Evolutionary conservation across 2,888 invertebrate genomes (phyloP).

Genomic region (Coenonympha arcania): DNA sequence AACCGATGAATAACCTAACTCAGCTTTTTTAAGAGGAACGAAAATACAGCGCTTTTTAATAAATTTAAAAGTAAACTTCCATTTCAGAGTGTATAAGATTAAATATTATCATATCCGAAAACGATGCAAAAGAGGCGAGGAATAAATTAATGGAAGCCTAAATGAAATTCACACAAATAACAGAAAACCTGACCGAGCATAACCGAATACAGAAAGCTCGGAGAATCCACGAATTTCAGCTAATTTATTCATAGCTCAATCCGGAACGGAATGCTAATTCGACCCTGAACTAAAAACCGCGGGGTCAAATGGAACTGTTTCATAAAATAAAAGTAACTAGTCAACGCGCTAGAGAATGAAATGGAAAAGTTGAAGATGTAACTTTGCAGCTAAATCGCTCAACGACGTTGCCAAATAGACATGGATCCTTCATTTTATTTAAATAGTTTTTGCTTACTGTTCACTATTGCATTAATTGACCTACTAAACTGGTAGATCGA

Average conservation of each 20-base stretch:
- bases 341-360: neutral
- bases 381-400: neutral
- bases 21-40: too few species aligned
- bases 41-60: too few species aligned
- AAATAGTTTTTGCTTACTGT: too few species aligned
- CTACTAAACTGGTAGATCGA: too few species aligned
- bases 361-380: neutral
- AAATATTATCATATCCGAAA: neutral
- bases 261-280: slow-evolving; percentile 30
- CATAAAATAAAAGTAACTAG: slow-evolving; percentile 4
- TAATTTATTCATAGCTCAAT: slow-evolving; percentile 41
- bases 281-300: slow-evolving; percentile 23
- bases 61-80: neutral
- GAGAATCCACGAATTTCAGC: slow-evolving; percentile 31
- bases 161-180: slow-evolving; percentile 16
- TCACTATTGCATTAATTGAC: too few species aligned
- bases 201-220: slow-evolving; percentile 37
- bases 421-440: too few species aligned
- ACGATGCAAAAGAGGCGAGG: neutral
- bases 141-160: slow-evolving; percentile 8
- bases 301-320: slow-evolving; percentile 17
- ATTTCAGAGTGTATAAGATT: neutral
- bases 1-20: too few species aligned
- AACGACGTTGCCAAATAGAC: too few species aligned
- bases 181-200: slow-evolving; percentile 26